Conservation (phyloP, 2,797 vertebrate species). For the Cryptoprocta ferox region DNA sequence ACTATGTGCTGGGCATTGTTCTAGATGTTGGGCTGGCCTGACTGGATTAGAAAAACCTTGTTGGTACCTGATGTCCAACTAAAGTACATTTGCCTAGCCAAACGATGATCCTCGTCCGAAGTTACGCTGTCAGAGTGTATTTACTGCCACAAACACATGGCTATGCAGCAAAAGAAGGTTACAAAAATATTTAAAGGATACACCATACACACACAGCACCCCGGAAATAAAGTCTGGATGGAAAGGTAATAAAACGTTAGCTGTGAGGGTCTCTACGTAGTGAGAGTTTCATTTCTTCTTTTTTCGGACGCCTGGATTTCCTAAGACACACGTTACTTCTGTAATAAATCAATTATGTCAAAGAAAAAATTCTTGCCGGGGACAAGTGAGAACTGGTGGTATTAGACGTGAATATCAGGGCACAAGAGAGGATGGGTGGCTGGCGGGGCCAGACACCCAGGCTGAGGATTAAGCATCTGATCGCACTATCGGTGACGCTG, state of each 20-base stretch:
- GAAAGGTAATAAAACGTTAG: background rate
- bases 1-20: background rate
- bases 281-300: background rate
- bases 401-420: rapidly evolving
- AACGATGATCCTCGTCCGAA: background rate
- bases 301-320: background rate
- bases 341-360: background rate
- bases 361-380: background rate
- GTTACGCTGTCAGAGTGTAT: rapidly evolving
- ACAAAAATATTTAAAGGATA: background rate
- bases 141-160: background rate
- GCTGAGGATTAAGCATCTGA: rapidly evolving
- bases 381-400: no score
- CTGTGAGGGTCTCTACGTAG: background rate
- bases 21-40: background rate
- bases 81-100: background rate
- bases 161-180: rapidly evolving
- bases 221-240: background rate
- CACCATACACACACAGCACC: background rate
- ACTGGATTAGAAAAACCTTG: no score
- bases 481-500: rapidly evolving
- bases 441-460: background rate
- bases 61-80: background rate
- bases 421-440: rapidly evolving
- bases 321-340: background rate